Conservation (phyloP, 2,113 vertebrate genomes). For the Prionailurus bengalensis region DNA sequence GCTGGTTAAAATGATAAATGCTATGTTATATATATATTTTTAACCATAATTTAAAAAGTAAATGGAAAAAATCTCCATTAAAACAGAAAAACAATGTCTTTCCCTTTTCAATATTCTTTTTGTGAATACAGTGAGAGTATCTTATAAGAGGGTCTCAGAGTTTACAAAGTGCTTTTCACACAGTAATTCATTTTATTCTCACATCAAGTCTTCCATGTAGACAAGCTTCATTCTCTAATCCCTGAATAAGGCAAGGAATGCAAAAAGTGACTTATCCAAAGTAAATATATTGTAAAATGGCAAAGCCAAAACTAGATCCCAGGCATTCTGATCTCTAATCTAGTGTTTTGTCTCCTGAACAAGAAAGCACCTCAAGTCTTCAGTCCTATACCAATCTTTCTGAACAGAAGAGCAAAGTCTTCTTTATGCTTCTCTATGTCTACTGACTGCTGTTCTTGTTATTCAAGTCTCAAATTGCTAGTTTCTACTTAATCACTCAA, state of each 20-base stretch:
- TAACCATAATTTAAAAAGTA: background rate
- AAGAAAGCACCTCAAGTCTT: constrained; percentile 30
- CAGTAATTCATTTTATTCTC: constrained; percentile 3
- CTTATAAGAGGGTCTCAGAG: background rate
- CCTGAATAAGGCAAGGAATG: background rate
- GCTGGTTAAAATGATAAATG: background rate
- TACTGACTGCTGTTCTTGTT: background rate
- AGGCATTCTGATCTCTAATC: background rate
- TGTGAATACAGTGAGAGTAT: background rate
- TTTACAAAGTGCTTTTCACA: background rate
- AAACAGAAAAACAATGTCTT: constrained; percentile 35
- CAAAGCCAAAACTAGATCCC: background rate
- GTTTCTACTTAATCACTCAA: background rate
- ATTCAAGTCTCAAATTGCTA: background rate
- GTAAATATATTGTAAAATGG: background rate
- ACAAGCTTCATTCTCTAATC: constrained; percentile 1
- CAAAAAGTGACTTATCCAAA: background rate
- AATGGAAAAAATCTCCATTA: background rate
- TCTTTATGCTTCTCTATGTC: background rate
- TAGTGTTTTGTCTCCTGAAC: background rate
- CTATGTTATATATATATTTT: background rate
- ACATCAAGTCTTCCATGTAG: background rate
- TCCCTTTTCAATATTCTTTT: background rate
- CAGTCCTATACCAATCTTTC: background rate
- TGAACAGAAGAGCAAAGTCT: background rate